Evolutionary conservation across 1,140 invertebrate species (phyloP), one percentile per base, ranked within the genome.

Genomic region (Drosophila ogumai): DNA sequence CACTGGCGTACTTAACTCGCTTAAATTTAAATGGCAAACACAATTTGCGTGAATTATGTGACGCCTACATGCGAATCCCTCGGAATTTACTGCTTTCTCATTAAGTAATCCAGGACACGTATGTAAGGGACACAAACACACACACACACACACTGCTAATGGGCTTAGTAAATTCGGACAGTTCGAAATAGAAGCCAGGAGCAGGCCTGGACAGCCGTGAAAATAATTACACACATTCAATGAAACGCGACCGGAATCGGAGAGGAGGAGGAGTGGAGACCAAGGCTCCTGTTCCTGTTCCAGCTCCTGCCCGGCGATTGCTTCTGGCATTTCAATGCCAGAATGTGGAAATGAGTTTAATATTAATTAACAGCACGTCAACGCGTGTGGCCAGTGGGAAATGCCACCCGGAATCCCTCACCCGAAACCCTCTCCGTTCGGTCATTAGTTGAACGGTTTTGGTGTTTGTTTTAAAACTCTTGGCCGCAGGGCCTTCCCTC

Each of bases 201-300:
- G 25, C 60, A 36, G 66, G 17, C 34, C 13, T 22, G 52, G 64
- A 75, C 43, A 71, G 40, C 84, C 69, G 56, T 82, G 69, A 87
- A 87, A 82, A 87, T 87, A 87, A 87, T 87, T 87, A 87, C 79
- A 88, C 63, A 87, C 82, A 82, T 87, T 68, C 66, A 79, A 87
- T 87, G 73, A 82, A 87, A 75, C 79, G 82, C 82, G 79, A 82
- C 79, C 59, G 43, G 75, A 78, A 86, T 82, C 31, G 69, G 65
- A 57, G 64, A 75, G 57, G 46, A 36, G 19, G 12, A 58, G 7
- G 6, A 12, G 13, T 25, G 25, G 25, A 3, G 25, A 10, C 4
- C 46, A 22, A 3, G 3, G 2, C 22, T 22, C 22, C 22, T 22
- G 1, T 22, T 25, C 19, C 22, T 7, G 41, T 15, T 9, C 22